Evolutionary conservation across 2,797 vertebrate genomes (phyloP).

Genomic region (Myiotriccus ornatus): DNA sequence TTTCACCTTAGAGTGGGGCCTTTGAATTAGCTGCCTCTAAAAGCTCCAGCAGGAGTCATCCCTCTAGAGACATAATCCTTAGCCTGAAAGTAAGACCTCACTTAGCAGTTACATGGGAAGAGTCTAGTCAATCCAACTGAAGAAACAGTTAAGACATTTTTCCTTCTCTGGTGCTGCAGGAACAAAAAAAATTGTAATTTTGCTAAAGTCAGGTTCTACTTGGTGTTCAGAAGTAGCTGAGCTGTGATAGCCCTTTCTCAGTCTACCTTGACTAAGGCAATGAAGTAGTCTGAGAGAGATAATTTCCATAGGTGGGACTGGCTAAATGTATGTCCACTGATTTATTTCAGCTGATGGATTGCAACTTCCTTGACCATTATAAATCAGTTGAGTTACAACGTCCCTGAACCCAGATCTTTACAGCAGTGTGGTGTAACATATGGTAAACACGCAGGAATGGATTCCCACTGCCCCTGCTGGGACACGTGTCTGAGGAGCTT

Average conservation of each 20-base stretch:
- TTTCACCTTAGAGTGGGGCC: not conserved
- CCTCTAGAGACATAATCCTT: not conserved
- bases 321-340: not conserved
- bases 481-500: not conserved
- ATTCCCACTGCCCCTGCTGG: not conserved
- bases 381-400: not conserved
- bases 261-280: not conserved
- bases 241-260: not conserved
- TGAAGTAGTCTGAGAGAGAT: not conserved
- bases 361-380: not conserved
- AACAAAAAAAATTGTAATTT: not conserved
- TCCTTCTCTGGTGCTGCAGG: not conserved
- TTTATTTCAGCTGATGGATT: not conserved
- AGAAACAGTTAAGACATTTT: not conserved
- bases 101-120: not conserved
- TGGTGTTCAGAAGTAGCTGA: not conserved
- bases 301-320: not conserved
- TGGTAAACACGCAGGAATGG: not conserved
- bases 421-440: rapidly evolving
- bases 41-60: not conserved
- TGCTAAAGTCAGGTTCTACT: not conserved
- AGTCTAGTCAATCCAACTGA: not conserved
- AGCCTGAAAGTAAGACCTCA: not conserved
- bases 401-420: not conserved
- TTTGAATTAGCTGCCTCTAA: not conserved